A percentile compares a stretch with the other conserved stretches of the same genome.
Evolutionary conservation across 2,113 vertebrate species (phyloP).

Genomic region (Aegithalos caudatus): DNA sequence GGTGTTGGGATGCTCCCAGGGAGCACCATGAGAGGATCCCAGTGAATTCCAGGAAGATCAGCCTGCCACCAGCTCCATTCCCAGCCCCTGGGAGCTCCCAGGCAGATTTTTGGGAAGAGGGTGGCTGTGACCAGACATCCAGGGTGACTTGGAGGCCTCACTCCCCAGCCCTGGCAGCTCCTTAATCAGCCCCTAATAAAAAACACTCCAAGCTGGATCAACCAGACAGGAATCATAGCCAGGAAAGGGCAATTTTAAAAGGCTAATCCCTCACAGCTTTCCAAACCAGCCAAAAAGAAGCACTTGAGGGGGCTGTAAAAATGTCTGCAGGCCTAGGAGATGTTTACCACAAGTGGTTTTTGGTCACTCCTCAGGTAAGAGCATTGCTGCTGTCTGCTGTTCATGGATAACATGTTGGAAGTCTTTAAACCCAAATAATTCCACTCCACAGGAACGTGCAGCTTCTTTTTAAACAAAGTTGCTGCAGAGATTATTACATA

Average conservation of each 20-base stretch:
- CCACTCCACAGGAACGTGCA: rapidly evolving
- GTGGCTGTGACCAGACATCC: neutral
- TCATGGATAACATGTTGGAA: rapidly evolving
- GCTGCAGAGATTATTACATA: neutral
- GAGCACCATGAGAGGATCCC: neutral
- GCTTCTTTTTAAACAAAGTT: neutral
- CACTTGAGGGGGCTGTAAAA: neutral
- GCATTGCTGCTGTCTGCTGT: neutral
- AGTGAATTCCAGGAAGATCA: neutral
- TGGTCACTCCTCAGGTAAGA: neutral
- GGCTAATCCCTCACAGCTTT: neutral
- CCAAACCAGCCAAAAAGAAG: neutral
- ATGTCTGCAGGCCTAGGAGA: neutral
- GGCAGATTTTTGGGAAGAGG: neutral
- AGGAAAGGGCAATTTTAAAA: neutral
- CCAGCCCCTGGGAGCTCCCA: neutral
- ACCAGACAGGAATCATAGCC: neutral
- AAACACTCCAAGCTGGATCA: neutral
- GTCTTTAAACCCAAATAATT: neutral
- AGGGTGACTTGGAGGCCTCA: neutral
- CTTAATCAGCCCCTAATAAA: neutral
- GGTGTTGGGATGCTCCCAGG: neutral
- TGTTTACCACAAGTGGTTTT: neutral
- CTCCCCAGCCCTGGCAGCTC: neutral
- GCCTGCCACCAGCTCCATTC: rapidly evolving